These are phyloP conservation scores for Apamea epomidion DNA, from an alignment of 2,888 invertebrate genomes.

Conservation along the genomic window DNA sequence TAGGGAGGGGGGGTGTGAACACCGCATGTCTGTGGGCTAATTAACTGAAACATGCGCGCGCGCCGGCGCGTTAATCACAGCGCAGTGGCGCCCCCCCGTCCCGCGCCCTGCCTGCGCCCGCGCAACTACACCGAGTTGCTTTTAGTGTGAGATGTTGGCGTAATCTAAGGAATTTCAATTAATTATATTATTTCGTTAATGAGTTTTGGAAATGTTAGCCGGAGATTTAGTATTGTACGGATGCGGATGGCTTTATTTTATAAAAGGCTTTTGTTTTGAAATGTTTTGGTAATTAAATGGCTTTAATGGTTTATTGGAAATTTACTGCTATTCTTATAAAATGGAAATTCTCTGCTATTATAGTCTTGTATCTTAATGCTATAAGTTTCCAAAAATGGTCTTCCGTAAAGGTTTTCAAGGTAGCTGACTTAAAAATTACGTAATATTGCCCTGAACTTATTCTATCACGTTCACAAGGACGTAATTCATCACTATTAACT, in stretches of 20 bases:
- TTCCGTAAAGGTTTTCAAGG: background rate
- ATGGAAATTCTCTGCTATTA: slow-evolving; percentile 19
- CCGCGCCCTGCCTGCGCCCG: slow-evolving; percentile 59
- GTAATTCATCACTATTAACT: background rate
- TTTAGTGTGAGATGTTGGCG: slow-evolving; percentile 86
- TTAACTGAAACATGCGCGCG: slow-evolving; percentile 88
- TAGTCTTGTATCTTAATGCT: background rate
- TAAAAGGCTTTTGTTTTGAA: slow-evolving; percentile 54
- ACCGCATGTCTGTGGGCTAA: slow-evolving; percentile 85
- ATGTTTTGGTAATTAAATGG: slow-evolving; percentile 52
- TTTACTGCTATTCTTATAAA: slow-evolving; percentile 21
- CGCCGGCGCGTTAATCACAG: slow-evolving; percentile 84
- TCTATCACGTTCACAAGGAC: background rate
- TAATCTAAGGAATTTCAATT: slow-evolving; percentile 88
- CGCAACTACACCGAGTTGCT: slow-evolving; percentile 85
- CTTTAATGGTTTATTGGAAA: slow-evolving; percentile 33
- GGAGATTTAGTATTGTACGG: slow-evolving; percentile 69
- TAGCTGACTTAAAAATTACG: background rate
- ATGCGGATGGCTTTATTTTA: slow-evolving; percentile 65
- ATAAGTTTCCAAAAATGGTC: background rate
- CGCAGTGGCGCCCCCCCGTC: slow-evolving; percentile 72
- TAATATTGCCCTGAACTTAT: background rate
- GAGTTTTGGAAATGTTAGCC: slow-evolving; percentile 71
- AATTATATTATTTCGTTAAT: slow-evolving; percentile 80
- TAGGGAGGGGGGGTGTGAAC: slow-evolving; percentile 84